A percentile compares a stretch with the other conserved stretches of the same genome.
phyloP scores from a whole-genome alignment of 2,888 invertebrate genomes.

The Eucera pruinosa region DNA sequence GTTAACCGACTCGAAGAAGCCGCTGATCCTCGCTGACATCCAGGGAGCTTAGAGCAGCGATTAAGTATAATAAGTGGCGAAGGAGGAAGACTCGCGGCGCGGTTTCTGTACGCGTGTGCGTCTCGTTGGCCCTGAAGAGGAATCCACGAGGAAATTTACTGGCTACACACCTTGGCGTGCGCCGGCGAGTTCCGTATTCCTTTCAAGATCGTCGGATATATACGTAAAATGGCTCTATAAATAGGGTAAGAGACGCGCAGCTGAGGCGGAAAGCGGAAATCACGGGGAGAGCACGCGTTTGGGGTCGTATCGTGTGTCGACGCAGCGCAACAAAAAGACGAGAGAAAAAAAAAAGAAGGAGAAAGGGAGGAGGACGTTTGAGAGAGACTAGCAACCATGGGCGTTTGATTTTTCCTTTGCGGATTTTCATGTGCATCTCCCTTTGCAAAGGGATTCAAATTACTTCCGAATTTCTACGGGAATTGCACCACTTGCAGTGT shows the following conservation, averaged over 20 bases:
- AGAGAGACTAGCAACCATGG: conserved; percentile 33
- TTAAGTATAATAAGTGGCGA: conserved; percentile 36
- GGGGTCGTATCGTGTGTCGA: conserved; percentile 78
- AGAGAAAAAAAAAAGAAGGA: conserved; percentile 31
- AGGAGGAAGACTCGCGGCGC: conserved; percentile 9
- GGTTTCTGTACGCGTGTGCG: conserved; percentile 29
- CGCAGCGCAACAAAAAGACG: conserved; percentile 61
- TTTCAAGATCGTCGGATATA: conserved; percentile 45
- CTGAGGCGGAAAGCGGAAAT: conserved; percentile 78
- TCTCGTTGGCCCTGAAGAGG: conserved; percentile 16
- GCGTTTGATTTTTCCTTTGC: conserved; percentile 28
- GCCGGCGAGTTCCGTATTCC: conserved; percentile 52
- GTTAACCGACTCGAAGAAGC: conserved; percentile 2
- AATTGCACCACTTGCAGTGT: too few species aligned
- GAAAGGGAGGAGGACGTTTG: conserved; percentile 18
- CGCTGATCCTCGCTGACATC: conserved; percentile 45
- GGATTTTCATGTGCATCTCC: not conserved
- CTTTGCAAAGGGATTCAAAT: not conserved
- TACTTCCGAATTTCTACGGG: not conserved
- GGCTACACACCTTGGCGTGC: conserved; percentile 24
- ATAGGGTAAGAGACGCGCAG: conserved; percentile 65
- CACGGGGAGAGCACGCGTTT: conserved; percentile 71
- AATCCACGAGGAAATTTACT: conserved; percentile 50
- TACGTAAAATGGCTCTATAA: conserved; percentile 65
- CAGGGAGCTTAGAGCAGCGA: conserved; percentile 16